Base-by-base conservation (phyloP, 2,113 vertebrate species). In the Oreotrochilus melanogaster region DNA sequence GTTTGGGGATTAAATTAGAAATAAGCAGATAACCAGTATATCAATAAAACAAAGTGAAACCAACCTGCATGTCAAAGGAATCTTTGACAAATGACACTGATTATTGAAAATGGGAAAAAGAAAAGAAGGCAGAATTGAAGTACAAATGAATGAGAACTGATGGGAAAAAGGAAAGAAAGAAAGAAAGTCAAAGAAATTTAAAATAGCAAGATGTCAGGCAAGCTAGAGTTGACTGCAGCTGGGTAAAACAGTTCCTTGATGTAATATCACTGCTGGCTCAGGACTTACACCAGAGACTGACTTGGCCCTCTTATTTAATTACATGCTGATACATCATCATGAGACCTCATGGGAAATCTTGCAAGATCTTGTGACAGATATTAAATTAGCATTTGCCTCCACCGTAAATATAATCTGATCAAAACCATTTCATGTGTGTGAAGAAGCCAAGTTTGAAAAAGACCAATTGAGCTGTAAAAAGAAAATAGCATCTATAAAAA, bases 371-470 rank as follows among this genome's bases (percentile, higher is more conserved):
- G 43, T 93, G 88, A 94, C 67, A 93, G 67, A 78, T 88, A 96
- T 88, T 89, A 96, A 94, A 97, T 94, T 86, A 95, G 47, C 75
- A 61, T 94, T 93, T 93, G 67, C 67, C 69, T 93, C 91, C 56
- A 35, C 53, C 0, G 0, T 67, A 88, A 89, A 93, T 88, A 80
- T 33, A 94, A 82, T 66, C 85, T 92, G 74, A 94, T 92, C 35
- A 92, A 80, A 96, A 88, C 11, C 24, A 53, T 71, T 95, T 93
- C 64, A 80, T 71, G 67, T 93, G 43, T 86, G 67, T 69, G 39
- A 88, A 86, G 82, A 86, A 93, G 47, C 14, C 60, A 79, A 70
- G 31, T 83, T 70, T 70, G 51, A 78, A 96, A 86, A 88, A 72
- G 51, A 66, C 39, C 28, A 18, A 30, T 64, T 82, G 85, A 56